Evolutionary conservation across 2,113 vertebrate species (phyloP).

Genomic region (Typhlomys cinereus): DNA sequence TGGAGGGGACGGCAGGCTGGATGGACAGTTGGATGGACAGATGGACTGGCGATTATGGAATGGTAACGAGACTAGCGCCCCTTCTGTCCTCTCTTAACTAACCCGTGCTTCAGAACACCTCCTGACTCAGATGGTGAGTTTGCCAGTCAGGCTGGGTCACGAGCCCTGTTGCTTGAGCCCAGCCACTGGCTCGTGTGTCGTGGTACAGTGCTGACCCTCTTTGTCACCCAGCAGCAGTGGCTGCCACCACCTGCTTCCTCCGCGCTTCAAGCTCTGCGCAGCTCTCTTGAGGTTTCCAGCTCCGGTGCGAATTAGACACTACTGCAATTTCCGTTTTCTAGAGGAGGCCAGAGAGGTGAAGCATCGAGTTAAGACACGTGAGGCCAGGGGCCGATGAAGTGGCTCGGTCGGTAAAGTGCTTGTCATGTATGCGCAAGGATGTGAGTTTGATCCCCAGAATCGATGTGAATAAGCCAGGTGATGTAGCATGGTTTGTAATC

Average conservation of each 20-base stretch:
- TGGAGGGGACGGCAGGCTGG: not conserved
- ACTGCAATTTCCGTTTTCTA: not conserved
- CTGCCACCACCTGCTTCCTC: not conserved
- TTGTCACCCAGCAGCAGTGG: not conserved
- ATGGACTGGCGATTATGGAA: too few relatives aligned
- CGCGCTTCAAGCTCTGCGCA: not conserved
- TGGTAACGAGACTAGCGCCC: not conserved
- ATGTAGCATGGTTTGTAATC: not conserved
- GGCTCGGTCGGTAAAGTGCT: not conserved
- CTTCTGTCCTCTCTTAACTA: not conserved
- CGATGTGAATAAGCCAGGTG: not conserved
- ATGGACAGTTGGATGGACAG: not conserved
- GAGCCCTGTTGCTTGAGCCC: not conserved
- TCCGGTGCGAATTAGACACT: not conserved
- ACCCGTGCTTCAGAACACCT: not conserved
- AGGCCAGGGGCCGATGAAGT: not conserved
- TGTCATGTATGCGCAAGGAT: not conserved
- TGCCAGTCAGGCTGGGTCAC: not conserved
- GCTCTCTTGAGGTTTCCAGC: not conserved
- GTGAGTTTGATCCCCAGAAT: not conserved
- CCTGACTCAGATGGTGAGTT: rapidly evolving
- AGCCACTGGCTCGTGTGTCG: too few relatives aligned
- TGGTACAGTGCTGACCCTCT: not conserved
- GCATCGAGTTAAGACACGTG: not conserved
- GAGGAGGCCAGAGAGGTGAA: not conserved